Base-by-base conservation (phyloP, 2,888 invertebrate genomes). In the Caprella mutica region DNA sequence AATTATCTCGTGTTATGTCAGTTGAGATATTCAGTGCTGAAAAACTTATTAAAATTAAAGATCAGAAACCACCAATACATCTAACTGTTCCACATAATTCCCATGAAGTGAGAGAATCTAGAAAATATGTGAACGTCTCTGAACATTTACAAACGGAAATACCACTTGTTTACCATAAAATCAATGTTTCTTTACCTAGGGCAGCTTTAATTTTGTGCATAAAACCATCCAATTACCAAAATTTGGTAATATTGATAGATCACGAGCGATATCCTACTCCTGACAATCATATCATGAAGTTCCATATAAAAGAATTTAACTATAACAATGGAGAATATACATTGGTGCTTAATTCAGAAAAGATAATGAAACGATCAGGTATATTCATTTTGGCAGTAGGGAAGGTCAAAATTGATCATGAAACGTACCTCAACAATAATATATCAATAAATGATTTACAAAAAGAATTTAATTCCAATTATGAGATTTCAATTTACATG, bases 401-500 rank as follows among this genome's bases (percentile, higher is more conserved):
- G 0, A 19, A 54, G 9, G 23, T 33, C 3, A 9, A 52, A 5
- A 42, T 33, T 6, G 8, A 43, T n/a, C 24, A 21, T 8, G 33
- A 33, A 14, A 35, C 43, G 9, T 40, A n/a, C n/a, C n/a, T n/a
- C n/a, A n/a, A n/a, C n/a, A n/a, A 24, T 17, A 54, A 46, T 19
- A 33, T 61, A n/a, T 35, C 38, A 4, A 44, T 26, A 5, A 38
- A 51, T 12, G 52, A 56, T 26, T 55, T 65, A 5, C 48, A 39
- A 2, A 21, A 30, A 5, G 21, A 33, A 3, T 56, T 61, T 35
- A 29, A 55, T 17, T 21, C 27, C 14, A 68, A 70, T 55, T 75
- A 73, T 65, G 66, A 67, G 6, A 53, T 75, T n/a, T 58, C 68
- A 24, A 68, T 71, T 9, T 70, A 66, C 59, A 68, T 71, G n/a